Evolutionary conservation across 2,797 vertebrate species (phyloP).

Genomic region (Varecia variegata): DNA sequence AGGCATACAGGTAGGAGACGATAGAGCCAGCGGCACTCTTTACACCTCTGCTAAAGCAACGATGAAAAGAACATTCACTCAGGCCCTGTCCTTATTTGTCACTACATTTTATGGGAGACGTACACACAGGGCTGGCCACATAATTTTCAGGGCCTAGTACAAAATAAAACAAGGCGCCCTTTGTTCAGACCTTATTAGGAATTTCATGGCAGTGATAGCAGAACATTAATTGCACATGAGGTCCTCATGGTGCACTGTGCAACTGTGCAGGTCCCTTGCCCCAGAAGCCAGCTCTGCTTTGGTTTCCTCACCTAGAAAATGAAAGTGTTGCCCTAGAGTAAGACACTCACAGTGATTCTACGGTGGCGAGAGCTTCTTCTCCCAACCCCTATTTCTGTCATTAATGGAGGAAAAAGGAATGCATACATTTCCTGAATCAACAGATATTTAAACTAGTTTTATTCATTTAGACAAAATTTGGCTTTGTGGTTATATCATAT

Average conservation of each 20-base stretch:
- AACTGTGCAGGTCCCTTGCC: rapidly evolving
- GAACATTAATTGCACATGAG: too few relatives aligned
- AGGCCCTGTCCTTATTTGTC: too few relatives aligned
- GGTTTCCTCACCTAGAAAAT: neutral
- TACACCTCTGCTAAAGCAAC: rapidly evolving
- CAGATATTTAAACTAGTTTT: neutral
- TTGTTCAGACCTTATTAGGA: neutral
- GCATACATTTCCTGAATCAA: neutral
- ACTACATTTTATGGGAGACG: too few relatives aligned
- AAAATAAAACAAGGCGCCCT: neutral
- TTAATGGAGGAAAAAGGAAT: neutral
- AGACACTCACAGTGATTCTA: rapidly evolving
- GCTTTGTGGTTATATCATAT: neutral
- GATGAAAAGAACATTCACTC: neutral
- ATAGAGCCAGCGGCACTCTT: neutral
- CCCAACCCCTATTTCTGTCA: neutral
- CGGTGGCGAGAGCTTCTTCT: rapidly evolving
- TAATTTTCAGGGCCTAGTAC: neutral
- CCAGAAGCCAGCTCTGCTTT: rapidly evolving
- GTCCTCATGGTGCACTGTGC: rapidly evolving
- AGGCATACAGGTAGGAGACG: neutral
- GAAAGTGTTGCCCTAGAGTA: rapidly evolving
- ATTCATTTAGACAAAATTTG: neutral
- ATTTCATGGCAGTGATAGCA: neutral
- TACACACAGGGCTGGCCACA: rapidly evolving